These are phyloP conservation scores for Saguinus imperator DNA, from an alignment of 2,113 vertebrate genomes.

Conservation along the genomic window DNA sequence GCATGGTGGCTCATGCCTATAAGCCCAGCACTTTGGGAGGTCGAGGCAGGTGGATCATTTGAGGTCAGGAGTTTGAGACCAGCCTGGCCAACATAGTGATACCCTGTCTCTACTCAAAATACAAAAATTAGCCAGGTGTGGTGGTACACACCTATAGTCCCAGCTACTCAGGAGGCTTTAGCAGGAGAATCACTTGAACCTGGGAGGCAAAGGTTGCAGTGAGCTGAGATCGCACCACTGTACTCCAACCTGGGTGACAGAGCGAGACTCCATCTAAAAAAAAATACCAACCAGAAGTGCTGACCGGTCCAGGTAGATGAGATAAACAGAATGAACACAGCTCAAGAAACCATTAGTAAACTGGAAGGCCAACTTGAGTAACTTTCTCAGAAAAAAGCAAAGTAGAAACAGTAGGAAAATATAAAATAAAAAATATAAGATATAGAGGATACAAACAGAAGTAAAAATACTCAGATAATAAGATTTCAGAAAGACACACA, in stretches of 20 bases:
- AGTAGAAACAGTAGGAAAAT: neutral
- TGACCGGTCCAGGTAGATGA: neutral
- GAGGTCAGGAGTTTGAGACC: neutral
- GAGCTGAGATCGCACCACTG: neutral
- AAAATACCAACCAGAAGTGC: neutral
- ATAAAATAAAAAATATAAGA: neutral
- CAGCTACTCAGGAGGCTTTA: neutral
- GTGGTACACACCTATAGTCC: neutral
- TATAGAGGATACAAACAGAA: neutral
- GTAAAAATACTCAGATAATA: neutral
- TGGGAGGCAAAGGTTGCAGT: neutral
- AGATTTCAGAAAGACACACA: neutral
- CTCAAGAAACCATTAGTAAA: neutral
- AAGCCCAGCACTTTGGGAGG: neutral
- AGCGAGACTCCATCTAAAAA: too few relatives aligned
- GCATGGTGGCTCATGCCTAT: neutral
- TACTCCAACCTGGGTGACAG: neutral
- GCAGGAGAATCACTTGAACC: neutral
- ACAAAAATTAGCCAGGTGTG: neutral
- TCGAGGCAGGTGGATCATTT: neutral
- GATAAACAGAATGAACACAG: neutral
- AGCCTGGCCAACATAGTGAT: neutral
- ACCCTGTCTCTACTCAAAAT: neutral
- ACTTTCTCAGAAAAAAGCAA: neutral
- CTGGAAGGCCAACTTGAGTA: neutral